These are phyloP conservation scores for Sminthopsis crassicaudata DNA, from an alignment of 2,113 vertebrate species.

Conservation along the genomic window DNA sequence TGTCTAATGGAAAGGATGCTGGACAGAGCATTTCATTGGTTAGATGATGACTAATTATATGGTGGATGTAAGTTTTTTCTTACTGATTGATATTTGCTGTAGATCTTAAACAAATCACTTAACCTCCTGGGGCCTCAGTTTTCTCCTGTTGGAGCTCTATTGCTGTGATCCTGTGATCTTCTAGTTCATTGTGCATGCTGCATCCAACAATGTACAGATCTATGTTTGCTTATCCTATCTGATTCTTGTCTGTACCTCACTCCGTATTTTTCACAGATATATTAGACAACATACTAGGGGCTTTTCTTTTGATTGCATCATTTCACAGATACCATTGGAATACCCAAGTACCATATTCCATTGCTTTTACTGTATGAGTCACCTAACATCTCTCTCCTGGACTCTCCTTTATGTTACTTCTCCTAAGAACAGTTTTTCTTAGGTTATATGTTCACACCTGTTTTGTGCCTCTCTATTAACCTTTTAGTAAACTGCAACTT, in stretches of 20 bases:
- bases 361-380: neutral
- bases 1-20: neutral
- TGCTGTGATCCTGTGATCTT: neutral
- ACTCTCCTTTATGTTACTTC: neutral
- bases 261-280: neutral
- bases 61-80: neutral
- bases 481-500: neutral
- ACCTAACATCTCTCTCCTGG: neutral
- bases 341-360: neutral
- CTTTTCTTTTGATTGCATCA: neutral
- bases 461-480: neutral
- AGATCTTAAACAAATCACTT: neutral
- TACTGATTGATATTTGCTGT: neutral
- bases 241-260: neutral
- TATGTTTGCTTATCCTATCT: neutral
- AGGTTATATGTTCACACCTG: neutral
- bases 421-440: neutral
- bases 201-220: neutral
- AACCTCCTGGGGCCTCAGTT: neutral
- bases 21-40: neutral
- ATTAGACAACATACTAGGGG: neutral
- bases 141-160: neutral
- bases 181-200: neutral
- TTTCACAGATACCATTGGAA: neutral
- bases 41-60: neutral